Percentiles rank a stretch among this genome's conserved stretches.
Conservation (phyloP, 2,888 invertebrate genomes). For the Cactoblastis cactorum region DNA sequence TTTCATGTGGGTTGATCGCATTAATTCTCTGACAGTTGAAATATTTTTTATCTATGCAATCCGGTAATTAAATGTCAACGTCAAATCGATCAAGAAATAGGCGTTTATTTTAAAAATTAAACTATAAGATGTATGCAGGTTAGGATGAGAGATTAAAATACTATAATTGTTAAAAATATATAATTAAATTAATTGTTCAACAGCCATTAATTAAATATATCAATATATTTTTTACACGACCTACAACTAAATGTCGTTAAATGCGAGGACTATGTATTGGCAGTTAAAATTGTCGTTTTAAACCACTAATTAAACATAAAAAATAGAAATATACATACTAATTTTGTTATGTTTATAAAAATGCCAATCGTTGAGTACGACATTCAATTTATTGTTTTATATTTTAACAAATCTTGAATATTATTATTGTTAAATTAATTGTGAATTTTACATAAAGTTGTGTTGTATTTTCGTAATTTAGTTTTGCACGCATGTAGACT, state of each 20-base stretch:
- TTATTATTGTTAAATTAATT: conserved; percentile 1
- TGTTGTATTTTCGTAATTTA: neutral
- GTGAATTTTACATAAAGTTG: neutral
- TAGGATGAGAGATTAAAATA: conserved; percentile 4
- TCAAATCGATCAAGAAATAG: neutral
- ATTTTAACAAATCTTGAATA: neutral
- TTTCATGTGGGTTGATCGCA: too few relatives aligned
- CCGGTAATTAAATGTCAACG: neutral
- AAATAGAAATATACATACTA: conserved; percentile 43
- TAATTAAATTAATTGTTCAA: conserved; percentile 19
- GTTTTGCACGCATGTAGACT: neutral
- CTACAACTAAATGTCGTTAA: conserved; percentile 34
- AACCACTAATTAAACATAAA: conserved; percentile 32
- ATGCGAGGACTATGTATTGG: conserved; percentile 73
- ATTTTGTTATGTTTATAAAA: conserved; percentile 43
- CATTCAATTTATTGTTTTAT: conserved; percentile 31
- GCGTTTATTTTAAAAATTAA: neutral
- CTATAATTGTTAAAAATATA: conserved; percentile 10
- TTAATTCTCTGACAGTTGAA: too few relatives aligned
- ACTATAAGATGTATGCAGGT: conserved; percentile 13
- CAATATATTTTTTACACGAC: conserved; percentile 20
- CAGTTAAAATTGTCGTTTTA: conserved; percentile 48
- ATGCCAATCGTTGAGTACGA: conserved; percentile 74
- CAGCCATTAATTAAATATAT: conserved; percentile 24
- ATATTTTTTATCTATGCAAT: too few relatives aligned